Evolutionary conservation across 2,888 invertebrate species (phyloP).

Genomic region (Congeria kusceri): DNA sequence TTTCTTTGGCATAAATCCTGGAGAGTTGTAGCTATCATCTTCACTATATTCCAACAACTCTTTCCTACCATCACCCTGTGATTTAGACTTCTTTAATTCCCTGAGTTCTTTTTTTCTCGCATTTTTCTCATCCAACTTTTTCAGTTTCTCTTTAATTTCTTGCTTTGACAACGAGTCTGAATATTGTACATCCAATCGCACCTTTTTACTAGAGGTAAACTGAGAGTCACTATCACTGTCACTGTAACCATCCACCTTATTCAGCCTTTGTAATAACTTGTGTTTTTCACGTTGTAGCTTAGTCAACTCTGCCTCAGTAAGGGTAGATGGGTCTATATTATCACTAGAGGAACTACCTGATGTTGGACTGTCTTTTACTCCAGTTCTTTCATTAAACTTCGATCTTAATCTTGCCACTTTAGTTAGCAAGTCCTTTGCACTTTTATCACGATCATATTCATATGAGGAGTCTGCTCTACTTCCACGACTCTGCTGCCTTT

Average conservation of each 20-base stretch:
- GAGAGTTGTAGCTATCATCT: conserved; percentile 68
- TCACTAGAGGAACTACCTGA: conserved; percentile 77
- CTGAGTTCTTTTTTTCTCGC: conserved; percentile 70
- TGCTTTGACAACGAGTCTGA: conserved; percentile 58
- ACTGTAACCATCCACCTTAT: conserved; percentile 81
- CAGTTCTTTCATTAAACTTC: conserved; percentile 60
- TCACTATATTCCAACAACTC: conserved; percentile 70
- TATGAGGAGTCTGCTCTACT: conserved; percentile 61
- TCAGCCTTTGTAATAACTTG: conserved; percentile 81
- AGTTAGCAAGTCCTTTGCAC: conserved; percentile 51
- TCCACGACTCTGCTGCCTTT: conserved; percentile 67
- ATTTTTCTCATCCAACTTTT: conserved; percentile 72
- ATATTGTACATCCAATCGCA: conserved; percentile 69
- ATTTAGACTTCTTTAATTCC: conserved; percentile 63
- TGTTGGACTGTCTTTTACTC: conserved; percentile 72
- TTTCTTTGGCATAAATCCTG: conserved; percentile 76
- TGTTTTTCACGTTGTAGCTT: conserved; percentile 83
- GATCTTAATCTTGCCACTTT: conserved; percentile 61
- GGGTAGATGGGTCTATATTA: conserved; percentile 88
- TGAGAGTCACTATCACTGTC: conserved; percentile 63
- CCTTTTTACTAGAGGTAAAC: conserved; percentile 67
- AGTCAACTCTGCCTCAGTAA: conserved; percentile 81
- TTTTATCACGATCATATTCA: conserved; percentile 53
- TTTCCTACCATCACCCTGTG: conserved; percentile 50
- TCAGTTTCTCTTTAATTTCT: conserved; percentile 62